Base-by-base conservation (phyloP, 2,113 vertebrate genomes). In the Herpetotheres cachinnans region DNA sequence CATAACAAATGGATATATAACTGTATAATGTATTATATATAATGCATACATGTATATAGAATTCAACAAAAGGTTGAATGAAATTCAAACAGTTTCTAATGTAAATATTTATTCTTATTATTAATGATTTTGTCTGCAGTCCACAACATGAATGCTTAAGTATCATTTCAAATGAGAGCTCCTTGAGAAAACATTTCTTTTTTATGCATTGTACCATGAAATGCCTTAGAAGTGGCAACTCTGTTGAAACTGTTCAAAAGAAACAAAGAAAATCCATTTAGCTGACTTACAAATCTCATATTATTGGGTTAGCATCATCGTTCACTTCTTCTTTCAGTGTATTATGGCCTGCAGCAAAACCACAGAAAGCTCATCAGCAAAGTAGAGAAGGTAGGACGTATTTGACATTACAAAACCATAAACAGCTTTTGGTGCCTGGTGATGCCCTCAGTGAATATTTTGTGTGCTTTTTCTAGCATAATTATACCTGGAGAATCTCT, bases 231-330 rank as follows among this genome's bases (percentile, higher is more conserved):
- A 89, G 32, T 12, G 9, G 13, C 16, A 93, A 82, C 3, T 67
- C 42, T 42, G 62, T 27, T 1, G 0, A 65, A 95, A 34, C 2
- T 30, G 17, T 8, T 76, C 10, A 40, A 95, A 93, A 84, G 3
- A 63, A 74, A 55, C 7, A 42, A 44, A 55, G 12, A 32, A 78
- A 25, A 4, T 38, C 24, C 7, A 11, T 63, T 71, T 70, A 47
- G 17, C n/a, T 74, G 47, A 59, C 38, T 77, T 81, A 82, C 34
- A 76, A 84, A 76, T 47, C 47, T 86, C 11, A 2, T 44, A 1
- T 40, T 70, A n/a, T 2, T 36, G 5, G 11, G 13, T 82, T 11
- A 65, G 5, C n/a, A 26, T 63, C 0, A 0, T n/a, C 58, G 25
- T 8, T 30, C 7, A 22, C 24, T 86, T 90, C 30, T 14, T 8